Evolutionary conservation across 2,113 vertebrate genomes (phyloP), one percentile per base, ranked within the genome.

Genomic region (Ibidorhyncha struthersii): DNA sequence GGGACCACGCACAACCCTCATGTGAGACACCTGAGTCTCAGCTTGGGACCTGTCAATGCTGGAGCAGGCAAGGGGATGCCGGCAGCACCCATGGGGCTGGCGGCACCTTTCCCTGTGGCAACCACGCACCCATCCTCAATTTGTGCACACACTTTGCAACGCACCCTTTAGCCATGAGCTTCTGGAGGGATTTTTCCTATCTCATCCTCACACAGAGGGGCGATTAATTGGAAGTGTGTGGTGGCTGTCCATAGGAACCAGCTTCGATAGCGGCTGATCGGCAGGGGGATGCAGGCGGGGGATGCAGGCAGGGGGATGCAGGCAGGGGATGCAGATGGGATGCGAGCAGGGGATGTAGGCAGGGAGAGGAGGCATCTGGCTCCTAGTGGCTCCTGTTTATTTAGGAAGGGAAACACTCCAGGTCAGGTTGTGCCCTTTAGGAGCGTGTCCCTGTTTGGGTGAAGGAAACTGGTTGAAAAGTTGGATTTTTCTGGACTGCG

Each of bases 391-490:
- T 72, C 90, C 82, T 82, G 66, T 77, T 85, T 85, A 8, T 80
- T 88, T 95, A 15, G 76, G 67, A 80, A 92, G 47, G 82, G 91
- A 89, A 92, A 45, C 3, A 3, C 40, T 76, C 29, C 25, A 4
- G 2, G 4, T 53, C 0, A 0, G 85, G 87, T 90, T 0, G 0
- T 66, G 81, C 66, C 70, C 82, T 62, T 34, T 20, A 52, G 58
- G 49, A 88, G 14, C 0, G 0, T 6, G 6, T 76, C 47, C 53
- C 89, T 1, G 3, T 41, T 3, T 0, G 21, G 43, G n/a, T 66
- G 66, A 82, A 82, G 67, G 66, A 55, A 69, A 27, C 32, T 53
- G 49, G 36, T 45, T 72, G 77, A 83, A 59, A 77, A 45, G 32
- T 17, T 91, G 70, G 43, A 20, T 73, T 85, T 92, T 93, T 88